A percentile compares a stretch with the other conserved stretches of the same genome.
Conservation (phyloP, 2,113 vertebrate genomes). For the Vidua chalybeata region DNA sequence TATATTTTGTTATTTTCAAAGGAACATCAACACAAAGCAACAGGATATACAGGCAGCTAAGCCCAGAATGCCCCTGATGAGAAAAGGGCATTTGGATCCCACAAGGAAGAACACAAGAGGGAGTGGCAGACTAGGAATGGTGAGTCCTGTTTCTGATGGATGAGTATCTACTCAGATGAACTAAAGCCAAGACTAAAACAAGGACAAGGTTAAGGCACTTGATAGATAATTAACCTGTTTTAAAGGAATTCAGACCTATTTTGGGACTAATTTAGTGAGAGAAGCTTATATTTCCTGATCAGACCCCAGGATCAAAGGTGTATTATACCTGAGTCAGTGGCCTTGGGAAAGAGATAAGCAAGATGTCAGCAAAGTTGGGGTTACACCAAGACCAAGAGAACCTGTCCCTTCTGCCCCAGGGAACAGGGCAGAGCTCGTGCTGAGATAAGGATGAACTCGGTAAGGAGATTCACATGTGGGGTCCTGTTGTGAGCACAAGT, state of each 20-base stretch:
- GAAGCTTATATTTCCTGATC: not conserved
- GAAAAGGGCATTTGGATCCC: not conserved
- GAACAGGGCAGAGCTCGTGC: not conserved
- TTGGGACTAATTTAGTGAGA: not conserved
- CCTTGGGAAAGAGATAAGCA: not conserved
- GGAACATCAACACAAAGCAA: not conserved
- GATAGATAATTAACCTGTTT: not conserved
- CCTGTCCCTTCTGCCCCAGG: not conserved
- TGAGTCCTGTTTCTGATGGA: not conserved
- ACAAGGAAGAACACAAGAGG: not conserved
- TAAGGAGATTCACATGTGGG: not conserved
- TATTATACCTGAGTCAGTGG: not conserved
- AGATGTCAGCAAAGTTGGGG: not conserved
- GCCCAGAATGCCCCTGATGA: not conserved
- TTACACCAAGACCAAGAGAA: not conserved
- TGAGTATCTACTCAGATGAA: not conserved
- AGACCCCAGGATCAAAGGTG: not conserved
- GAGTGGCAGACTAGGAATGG: not conserved
- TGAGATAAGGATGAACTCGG: not conserved
- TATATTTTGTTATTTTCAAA: not conserved
- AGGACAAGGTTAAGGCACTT: not conserved
- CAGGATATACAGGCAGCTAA: not conserved
- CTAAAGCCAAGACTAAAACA: not conserved
- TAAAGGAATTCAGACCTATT: not conserved
- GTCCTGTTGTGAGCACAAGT: not conserved